phyloP scores from a whole-genome alignment of 2,113 vertebrate species.

The Amphiprion percula region DNA sequence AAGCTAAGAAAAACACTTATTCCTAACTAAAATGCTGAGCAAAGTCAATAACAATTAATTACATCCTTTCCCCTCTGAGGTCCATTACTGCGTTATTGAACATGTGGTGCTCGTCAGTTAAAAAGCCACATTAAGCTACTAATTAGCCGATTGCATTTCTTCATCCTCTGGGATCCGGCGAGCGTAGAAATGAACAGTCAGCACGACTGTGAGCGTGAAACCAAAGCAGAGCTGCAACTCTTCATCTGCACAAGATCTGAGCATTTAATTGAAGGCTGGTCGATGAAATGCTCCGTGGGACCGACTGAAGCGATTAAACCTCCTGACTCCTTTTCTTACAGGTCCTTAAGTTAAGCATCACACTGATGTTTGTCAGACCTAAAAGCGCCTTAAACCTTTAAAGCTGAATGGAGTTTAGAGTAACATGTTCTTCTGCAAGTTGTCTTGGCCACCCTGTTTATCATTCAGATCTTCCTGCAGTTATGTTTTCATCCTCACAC shows the following conservation, averaged over 20 bases:
- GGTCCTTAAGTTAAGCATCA: background rate
- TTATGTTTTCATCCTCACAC: no score
- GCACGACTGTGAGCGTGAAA: constrained; percentile 23
- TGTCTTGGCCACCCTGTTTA: no score
- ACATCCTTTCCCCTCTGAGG: constrained; percentile 1
- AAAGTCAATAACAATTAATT: constrained; percentile 35
- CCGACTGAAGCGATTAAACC: background rate
- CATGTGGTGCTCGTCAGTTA: constrained; percentile 51
- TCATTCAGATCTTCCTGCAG: no score
- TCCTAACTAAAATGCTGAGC: constrained; percentile 21
- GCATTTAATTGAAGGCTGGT: background rate
- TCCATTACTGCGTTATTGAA: constrained; percentile 51
- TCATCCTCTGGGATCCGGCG: constrained; percentile 34
- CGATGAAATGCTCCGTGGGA: constrained; percentile 1
- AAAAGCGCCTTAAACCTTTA: background rate
- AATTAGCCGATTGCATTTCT: constrained; percentile 60
- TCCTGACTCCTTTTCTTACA: background rate
- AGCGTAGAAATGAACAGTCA: constrained; percentile 33
- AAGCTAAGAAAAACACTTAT: background rate
- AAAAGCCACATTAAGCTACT: constrained; percentile 59
- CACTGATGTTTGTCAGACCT: background rate
- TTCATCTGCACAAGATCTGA: background rate
- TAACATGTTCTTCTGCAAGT: no score
- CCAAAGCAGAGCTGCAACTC: background rate
- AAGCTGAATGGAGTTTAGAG: no score